Evolutionary conservation across 2,888 invertebrate genomes (phyloP), one percentile per base, ranked within the genome.

Genomic region (Aleiodes leptofemur): DNA sequence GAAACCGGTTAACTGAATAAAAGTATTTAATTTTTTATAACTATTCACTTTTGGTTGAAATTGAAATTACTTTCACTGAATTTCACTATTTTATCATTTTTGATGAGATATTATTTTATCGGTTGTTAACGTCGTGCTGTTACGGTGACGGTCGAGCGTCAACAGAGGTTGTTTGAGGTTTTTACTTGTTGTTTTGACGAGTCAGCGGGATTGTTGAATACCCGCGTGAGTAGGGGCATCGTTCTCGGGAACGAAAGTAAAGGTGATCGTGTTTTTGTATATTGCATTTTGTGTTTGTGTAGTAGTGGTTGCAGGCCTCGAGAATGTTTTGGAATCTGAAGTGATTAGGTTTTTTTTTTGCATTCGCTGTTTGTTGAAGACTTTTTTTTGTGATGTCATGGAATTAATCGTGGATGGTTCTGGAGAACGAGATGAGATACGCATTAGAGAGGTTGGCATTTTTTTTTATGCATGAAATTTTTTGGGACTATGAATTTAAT

Each of bases 191-290:
- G 82, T 83, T 83, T 85, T 82, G 82, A 81, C 79, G 81, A 79
- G 81, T 84, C 84, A 83, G 84, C 84, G 79, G 78, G 79, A 80
- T 78, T 78, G 61, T 64, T 64, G 71, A 73, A 72, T 69, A 70
- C 61, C 61, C 69, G 72, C 57, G 59, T 13, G 68, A 74, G 75
- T 1, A 13, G 64, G 64, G 68, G 73, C 68, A 76, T 51, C 69
- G 66, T 38, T 61, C 53, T 70, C 73, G 66, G 69, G 48, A 64
- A 51, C 56, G 73, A 79, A 81, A 79, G 79, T 79, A 81, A 82
- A 83, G 81, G 81, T 80, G 80, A 81, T 77, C 81, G 76, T 81
- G 81, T 23, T 81, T 80, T 79, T 81, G 77, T 59, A 75, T 69
- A 23, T 73, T 72, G 77, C 74, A 76, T 74, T 69, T 53, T 53